Conservation (phyloP, 2,797 vertebrate genomes). For the Acestrorhynchus altus region DNA sequence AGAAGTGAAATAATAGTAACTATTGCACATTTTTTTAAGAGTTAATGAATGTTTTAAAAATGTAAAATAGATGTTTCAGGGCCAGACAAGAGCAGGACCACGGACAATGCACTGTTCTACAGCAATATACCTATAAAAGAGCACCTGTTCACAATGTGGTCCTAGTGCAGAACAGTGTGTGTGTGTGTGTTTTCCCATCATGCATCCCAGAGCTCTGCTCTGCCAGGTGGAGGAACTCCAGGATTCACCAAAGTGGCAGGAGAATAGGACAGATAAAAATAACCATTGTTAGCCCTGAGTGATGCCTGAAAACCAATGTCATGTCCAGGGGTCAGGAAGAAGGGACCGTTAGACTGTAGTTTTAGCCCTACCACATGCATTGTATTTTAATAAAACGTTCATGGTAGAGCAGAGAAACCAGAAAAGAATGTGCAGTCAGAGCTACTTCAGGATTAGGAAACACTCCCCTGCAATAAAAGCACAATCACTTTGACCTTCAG, state of each 20-base stretch:
- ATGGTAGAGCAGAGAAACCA: background rate
- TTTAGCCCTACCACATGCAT: background rate
- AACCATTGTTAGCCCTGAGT: background rate
- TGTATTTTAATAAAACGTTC: too few relatives aligned
- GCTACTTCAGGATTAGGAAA: background rate
- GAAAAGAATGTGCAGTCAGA: background rate
- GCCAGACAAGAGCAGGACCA: background rate
- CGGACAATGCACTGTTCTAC: background rate
- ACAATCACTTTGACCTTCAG: background rate
- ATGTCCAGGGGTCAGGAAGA: constrained; percentile 8
- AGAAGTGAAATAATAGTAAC: background rate
- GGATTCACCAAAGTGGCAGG: background rate
- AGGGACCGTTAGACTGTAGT: background rate
- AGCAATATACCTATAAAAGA: background rate
- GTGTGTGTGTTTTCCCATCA: background rate
- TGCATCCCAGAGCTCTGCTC: constrained; percentile 1
- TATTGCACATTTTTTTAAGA: background rate
- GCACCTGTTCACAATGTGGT: background rate
- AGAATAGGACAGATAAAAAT: constrained; percentile 23
- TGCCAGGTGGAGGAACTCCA: constrained; percentile 28
- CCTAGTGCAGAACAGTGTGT: background rate
- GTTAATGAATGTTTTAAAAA: background rate
- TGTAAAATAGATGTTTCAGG: background rate
- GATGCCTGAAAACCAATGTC: background rate
- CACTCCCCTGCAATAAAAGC: background rate